Evolutionary conservation across 1,140 invertebrate genomes (phyloP).

Genomic region (Drosophila lini): DNA sequence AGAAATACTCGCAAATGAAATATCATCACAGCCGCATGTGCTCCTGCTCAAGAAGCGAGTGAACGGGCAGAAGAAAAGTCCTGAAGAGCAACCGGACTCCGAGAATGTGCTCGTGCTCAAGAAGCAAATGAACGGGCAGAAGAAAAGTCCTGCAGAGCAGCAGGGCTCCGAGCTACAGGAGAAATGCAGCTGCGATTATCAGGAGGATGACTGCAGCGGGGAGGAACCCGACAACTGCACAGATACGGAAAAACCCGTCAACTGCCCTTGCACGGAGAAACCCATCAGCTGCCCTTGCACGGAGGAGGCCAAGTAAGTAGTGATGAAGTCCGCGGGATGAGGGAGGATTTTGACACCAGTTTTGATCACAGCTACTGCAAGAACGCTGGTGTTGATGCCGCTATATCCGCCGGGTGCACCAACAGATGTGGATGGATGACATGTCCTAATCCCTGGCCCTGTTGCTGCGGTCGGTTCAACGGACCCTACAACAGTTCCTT

Average conservation of each 20-base stretch:
- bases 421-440: slow-evolving; percentile 7
- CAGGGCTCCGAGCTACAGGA: background rate
- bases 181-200: background rate
- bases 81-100: background rate
- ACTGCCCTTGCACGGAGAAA: background rate
- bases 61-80: background rate
- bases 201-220: background rate
- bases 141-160: background rate
- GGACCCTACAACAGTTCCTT: slow-evolving; percentile 31
- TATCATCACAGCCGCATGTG: background rate
- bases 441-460: slow-evolving; percentile 13
- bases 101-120: background rate
- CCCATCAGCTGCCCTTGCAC: background rate
- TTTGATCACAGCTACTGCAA: background rate
- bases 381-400: background rate
- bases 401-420: background rate
- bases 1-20: background rate
- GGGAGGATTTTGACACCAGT: background rate
- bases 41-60: background rate
- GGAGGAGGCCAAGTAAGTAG: background rate
- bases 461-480: slow-evolving; percentile 5
- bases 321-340: background rate
- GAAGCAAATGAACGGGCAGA: background rate
- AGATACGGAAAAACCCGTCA: too few relatives aligned
- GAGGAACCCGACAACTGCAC: background rate